A percentile compares a stretch with the other conserved stretches of the same genome.
These are phyloP conservation scores for Diceros bicornis DNA, from an alignment of 2,797 vertebrate species.

Conservation along the genomic window DNA sequence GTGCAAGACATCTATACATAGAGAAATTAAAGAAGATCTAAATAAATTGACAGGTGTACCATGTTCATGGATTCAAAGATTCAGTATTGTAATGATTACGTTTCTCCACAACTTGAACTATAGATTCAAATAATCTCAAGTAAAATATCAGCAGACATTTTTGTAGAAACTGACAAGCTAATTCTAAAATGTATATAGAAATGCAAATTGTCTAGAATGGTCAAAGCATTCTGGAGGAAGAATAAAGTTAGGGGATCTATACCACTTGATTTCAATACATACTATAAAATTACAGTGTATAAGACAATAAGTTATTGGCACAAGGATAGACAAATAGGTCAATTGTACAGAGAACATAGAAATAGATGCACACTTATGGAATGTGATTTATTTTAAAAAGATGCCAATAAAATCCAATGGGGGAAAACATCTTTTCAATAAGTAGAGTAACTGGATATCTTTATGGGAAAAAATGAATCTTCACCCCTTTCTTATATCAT, in stretches of 20 bases:
- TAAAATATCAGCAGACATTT: not conserved
- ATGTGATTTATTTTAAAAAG: not conserved
- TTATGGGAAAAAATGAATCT: not conserved
- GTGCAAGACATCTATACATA: not conserved
- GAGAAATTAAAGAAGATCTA: not conserved
- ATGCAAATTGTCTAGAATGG: not conserved
- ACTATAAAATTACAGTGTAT: not conserved
- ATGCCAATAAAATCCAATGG: not conserved
- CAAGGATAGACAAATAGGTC: too few species aligned
- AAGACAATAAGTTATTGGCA: not conserved
- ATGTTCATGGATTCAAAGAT: not conserved
- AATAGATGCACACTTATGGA: not conserved
- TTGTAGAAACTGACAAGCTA: not conserved
- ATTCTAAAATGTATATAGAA: not conserved
- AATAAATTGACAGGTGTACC: not conserved
- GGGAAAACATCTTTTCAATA: not conserved
- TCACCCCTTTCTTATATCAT: not conserved
- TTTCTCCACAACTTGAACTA: not conserved
- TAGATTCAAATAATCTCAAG: not conserved
- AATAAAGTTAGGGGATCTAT: not conserved
- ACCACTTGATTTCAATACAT: not conserved
- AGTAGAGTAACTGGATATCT: not conserved
- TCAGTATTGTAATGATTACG: not conserved
- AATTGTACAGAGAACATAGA: not conserved
- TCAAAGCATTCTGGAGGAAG: not conserved